Conservation (phyloP, 2,797 vertebrate species). For the Sebastes kiyomatsui region DNA sequence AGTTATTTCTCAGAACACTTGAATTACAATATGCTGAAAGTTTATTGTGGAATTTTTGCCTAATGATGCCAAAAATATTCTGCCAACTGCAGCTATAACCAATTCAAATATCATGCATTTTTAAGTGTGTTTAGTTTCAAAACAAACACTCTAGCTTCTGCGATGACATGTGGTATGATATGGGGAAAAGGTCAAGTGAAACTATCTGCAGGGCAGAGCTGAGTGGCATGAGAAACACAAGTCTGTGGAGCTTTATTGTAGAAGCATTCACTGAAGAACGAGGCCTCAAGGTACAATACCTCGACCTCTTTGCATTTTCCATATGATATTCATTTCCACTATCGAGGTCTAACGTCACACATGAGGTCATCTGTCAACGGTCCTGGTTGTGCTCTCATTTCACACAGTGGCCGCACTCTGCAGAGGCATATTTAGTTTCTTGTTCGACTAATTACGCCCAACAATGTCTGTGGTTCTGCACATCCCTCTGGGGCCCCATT, state of each 20-base stretch:
- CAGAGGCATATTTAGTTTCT: constrained; percentile 57
- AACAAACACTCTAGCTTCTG: not conserved
- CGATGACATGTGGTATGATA: not conserved
- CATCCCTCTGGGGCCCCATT: constrained; percentile 38
- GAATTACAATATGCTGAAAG: too few relatives aligned
- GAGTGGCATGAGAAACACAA: constrained; percentile 43
- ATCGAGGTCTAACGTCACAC: not conserved
- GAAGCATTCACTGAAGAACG: constrained; percentile 11
- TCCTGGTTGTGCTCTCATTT: constrained; percentile 31
- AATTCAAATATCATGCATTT: not conserved
- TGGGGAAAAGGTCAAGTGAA: constrained; percentile 30
- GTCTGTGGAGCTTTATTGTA: constrained; percentile 17
- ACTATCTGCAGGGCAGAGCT: constrained; percentile 19
- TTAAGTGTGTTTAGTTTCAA: not conserved
- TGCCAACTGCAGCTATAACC: not conserved
- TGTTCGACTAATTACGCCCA: constrained; percentile 37
- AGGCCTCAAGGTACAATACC: constrained; percentile 9
- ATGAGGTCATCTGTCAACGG: constrained; percentile 44
- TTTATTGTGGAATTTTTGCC: too few relatives aligned
- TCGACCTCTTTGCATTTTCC: constrained; percentile 10
- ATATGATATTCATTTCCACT: constrained; percentile 38
- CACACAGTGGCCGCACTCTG: constrained; percentile 14
- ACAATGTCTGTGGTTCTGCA: constrained; percentile 40
- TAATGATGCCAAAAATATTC: too few relatives aligned
- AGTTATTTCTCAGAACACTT: too few relatives aligned